Conservation (phyloP, 2,797 vertebrate species). For the Falco concolor region DNA sequence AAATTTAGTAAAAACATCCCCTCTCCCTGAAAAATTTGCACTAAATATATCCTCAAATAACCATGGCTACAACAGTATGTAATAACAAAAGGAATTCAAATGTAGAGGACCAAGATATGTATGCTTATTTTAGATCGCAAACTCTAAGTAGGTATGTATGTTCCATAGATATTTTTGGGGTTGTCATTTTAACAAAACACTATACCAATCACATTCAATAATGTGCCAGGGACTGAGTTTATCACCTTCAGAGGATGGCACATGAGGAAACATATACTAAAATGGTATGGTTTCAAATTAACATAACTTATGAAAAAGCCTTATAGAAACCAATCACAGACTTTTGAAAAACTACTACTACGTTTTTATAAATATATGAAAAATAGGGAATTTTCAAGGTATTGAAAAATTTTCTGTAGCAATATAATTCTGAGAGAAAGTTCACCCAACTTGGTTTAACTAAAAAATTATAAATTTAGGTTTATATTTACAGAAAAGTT, state of each 20-base stretch:
- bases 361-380: not conserved
- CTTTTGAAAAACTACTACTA: not conserved
- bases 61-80: not conserved
- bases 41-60: not conserved
- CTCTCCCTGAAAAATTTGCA: not conserved
- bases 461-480: not conserved
- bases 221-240: not conserved
- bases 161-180: not conserved
- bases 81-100: not conserved
- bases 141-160: not conserved
- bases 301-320: not conserved
- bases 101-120: not conserved
- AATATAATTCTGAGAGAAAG: not conserved
- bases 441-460: not conserved
- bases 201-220: not conserved
- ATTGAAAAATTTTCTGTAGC: not conserved
- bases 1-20: not conserved
- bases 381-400: not conserved
- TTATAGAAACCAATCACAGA: not conserved
- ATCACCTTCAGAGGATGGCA: not conserved
- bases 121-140: not conserved
- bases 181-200: not conserved
- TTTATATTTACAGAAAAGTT: not conserved
- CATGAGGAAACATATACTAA: not conserved
- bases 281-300: not conserved